These are phyloP conservation scores for Colinus virginianus DNA, from an alignment of 2,113 vertebrate genomes.

Conservation along the genomic window DNA sequence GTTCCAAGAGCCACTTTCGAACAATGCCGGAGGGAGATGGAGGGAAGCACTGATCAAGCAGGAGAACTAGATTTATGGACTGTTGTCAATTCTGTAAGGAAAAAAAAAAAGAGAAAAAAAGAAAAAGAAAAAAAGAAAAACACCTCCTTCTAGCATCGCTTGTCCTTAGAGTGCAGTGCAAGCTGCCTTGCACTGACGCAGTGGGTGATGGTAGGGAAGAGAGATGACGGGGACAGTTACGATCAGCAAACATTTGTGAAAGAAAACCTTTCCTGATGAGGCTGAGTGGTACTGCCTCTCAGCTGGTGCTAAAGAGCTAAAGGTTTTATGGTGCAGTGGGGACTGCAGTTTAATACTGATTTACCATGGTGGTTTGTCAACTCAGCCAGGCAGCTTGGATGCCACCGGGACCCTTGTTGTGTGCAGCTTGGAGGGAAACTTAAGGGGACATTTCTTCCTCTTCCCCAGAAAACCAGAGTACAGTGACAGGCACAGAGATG, in stretches of 20 bases:
- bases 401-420: fast-evolving
- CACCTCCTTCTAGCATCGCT: neutral
- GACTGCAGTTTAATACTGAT: conserved; percentile 56
- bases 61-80: conserved; percentile 53
- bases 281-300: neutral
- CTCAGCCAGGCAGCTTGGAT: neutral
- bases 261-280: conserved; percentile 37
- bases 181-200: neutral
- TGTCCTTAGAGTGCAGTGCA: neutral
- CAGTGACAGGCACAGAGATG: fast-evolving
- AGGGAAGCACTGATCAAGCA: conserved; percentile 27
- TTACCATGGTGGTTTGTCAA: neutral
- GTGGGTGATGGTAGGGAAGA: neutral
- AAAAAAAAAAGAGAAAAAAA: neutral
- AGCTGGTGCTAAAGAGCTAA: conserved; percentile 41
- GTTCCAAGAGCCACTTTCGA: conserved; percentile 41
- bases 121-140: neutral
- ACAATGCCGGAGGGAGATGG: conserved; percentile 30
- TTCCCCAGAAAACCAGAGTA: neutral
- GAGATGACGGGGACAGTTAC: neutral
- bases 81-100: neutral
- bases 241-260: conserved; percentile 12
- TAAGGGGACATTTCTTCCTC: neutral
- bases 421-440: fast-evolving
- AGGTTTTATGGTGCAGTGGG: conserved; percentile 47